Conservation (phyloP, 2,888 invertebrate species). For the Elegia similella region DNA sequence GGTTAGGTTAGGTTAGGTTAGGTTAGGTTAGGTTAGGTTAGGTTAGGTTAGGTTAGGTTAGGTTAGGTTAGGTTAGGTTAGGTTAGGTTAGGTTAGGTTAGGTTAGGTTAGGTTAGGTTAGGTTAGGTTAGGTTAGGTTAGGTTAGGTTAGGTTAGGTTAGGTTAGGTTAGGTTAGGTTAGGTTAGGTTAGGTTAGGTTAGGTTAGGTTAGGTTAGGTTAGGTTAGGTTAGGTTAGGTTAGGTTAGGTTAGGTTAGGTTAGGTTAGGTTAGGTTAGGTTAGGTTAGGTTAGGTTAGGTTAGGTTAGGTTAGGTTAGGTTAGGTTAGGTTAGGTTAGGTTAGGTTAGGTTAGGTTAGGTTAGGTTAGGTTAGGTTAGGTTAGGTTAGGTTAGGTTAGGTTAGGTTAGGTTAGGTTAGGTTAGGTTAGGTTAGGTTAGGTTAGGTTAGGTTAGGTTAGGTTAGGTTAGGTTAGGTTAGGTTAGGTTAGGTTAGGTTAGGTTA, state of each 20-base stretch:
- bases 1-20: too few species aligned
- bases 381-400: constrained; percentile 17
- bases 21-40: too few species aligned
- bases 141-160: too few species aligned
- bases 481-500: constrained; percentile 27
- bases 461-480: constrained; percentile 27
- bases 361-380: constrained; percentile 26
- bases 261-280: constrained; percentile 29
- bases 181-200: constrained; percentile 20
- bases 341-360: constrained; percentile 21
- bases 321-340: constrained; percentile 27
- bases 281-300: constrained; percentile 28
- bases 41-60: too few species aligned
- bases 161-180: too few species aligned
- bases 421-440: constrained; percentile 20
- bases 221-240: constrained; percentile 24
- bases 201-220: constrained; percentile 24
- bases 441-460: constrained; percentile 26
- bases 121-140: too few species aligned
- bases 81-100: too few species aligned
- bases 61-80: too few species aligned
- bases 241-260: constrained; percentile 25
- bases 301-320: constrained; percentile 27
- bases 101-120: too few species aligned
- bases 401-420: constrained; percentile 11